Base-by-base conservation (phyloP, 2,888 invertebrate genomes). In the Mellilla xanthometata region DNA sequence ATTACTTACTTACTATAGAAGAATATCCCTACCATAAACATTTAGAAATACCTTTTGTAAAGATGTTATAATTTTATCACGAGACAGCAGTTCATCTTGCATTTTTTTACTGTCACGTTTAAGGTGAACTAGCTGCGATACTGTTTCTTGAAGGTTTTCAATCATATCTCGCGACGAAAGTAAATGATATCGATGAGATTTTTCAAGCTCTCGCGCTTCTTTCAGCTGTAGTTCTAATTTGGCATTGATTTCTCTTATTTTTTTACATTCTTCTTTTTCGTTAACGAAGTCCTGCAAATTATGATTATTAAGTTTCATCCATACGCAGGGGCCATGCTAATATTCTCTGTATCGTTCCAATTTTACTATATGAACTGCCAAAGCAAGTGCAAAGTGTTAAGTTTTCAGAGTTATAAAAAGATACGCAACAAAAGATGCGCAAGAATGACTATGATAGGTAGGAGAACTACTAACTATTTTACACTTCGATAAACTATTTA, bases 111-210 rank as follows among this genome's bases (percentile, higher is more conserved):
- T 56, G 47, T 88, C 84, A 26, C 82, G 72, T 62, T 86, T 89
- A 4, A 88, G 65, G 61, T 86, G 81, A 23, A 87, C 79, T 10
- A 89, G 62, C 28, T 85, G 82, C 0, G 89, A 85, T 6, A 88
- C 80, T 2, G 86, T 88, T 42, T 89, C 85, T 54, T 89, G 89
- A 1, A 89, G 67, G 48, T 81, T 85, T 6, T 68, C 82, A 24
- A 89, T 84, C 82, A 89, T 88, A 70, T 88, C 87, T 12, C 87
- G 73, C 12, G 86, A 83, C 7, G 74, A 72, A 39, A 78, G 56
- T 52, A 88, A 72, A 62, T 87, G 86, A 49, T 78, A 84, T 5
- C 86, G 79, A 58, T 88, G 85, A 0, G 84, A 81, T 52, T 88
- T 87, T 64, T 86, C 87, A 35, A 81, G 62, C 58, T 90, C 87